Conservation (phyloP, 2,113 vertebrate species). For the Alligator sinensis region DNA sequence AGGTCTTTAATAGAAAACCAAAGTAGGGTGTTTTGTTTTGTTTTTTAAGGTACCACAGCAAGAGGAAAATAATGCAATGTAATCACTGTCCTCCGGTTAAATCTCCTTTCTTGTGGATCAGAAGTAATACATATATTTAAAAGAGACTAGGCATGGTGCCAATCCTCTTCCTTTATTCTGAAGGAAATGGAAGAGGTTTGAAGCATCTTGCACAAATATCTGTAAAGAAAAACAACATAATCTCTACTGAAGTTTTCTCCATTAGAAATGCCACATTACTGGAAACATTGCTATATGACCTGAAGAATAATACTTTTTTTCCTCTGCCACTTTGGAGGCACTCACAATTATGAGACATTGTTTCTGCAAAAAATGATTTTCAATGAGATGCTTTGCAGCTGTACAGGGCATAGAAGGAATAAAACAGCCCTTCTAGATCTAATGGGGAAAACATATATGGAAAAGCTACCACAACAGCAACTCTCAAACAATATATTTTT, state of each 20-base stretch:
- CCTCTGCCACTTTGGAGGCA: constrained; percentile 29
- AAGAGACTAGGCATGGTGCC: neutral
- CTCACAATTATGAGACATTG: neutral
- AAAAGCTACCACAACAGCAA: neutral
- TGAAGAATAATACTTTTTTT: constrained; percentile 37
- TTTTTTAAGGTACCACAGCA: constrained; percentile 20
- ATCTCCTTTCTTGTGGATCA: constrained; percentile 29
- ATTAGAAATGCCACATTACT: constrained; percentile 57
- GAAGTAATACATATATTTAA: constrained; percentile 44
- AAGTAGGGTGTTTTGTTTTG: constrained; percentile 3
- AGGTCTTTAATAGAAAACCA: neutral
- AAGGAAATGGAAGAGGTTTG: constrained; percentile 55
- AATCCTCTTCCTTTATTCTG: constrained; percentile 33
- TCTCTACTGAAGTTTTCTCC: constrained; percentile 51
- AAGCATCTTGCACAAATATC: constrained; percentile 32
- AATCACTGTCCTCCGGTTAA: constrained; percentile 34
- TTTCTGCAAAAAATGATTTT: constrained; percentile 22
- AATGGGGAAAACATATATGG: neutral
- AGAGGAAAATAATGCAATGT: constrained; percentile 41
- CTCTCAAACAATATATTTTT: neutral
- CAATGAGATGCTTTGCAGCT: neutral
- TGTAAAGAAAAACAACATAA: constrained; percentile 48
- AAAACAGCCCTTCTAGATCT: neutral
- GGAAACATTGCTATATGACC: constrained; percentile 50
- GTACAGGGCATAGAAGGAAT: neutral